Percentiles rank a stretch among this genome's conserved stretches.
phyloP scores from a whole-genome alignment of 2,113 vertebrate species.

The Tinamus guttatus region DNA sequence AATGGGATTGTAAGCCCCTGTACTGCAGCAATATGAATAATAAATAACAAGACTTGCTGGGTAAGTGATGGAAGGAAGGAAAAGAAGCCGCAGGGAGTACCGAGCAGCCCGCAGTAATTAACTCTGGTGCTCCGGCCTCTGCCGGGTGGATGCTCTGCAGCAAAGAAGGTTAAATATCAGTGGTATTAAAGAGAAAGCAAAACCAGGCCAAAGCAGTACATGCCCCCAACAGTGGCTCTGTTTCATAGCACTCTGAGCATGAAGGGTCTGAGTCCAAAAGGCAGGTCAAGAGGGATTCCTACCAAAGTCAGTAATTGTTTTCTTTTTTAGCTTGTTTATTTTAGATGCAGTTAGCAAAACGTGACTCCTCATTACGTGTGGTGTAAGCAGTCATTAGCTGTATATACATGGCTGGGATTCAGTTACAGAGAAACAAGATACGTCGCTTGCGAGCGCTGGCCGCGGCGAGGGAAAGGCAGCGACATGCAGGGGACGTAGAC shows the following conservation, averaged over 20 bases:
- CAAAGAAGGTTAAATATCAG: neutral
- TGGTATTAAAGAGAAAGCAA: neutral
- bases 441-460: neutral
- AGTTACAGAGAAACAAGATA: constrained; percentile 56
- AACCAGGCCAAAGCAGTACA: neutral
- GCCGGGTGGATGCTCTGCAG: neutral
- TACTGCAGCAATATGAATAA: neutral
- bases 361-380: constrained; percentile 54
- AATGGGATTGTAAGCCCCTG: neutral
- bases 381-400: constrained; percentile 61
- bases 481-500: neutral
- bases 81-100: neutral
- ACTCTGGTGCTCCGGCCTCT: neutral
- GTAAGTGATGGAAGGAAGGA: no score
- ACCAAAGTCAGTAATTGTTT: constrained; percentile 49
- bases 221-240: neutral
- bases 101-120: neutral
- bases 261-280: neutral
- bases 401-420: constrained; percentile 44
- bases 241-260: neutral
- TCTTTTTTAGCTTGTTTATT: constrained; percentile 64
- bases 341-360: constrained; percentile 61
- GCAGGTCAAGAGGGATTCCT: constrained; percentile 22
- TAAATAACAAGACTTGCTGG: neutral
- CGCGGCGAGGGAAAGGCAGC: neutral